phyloP scores from a whole-genome alignment of 2,797 vertebrate species.

The Crenichthys baileyi region DNA sequence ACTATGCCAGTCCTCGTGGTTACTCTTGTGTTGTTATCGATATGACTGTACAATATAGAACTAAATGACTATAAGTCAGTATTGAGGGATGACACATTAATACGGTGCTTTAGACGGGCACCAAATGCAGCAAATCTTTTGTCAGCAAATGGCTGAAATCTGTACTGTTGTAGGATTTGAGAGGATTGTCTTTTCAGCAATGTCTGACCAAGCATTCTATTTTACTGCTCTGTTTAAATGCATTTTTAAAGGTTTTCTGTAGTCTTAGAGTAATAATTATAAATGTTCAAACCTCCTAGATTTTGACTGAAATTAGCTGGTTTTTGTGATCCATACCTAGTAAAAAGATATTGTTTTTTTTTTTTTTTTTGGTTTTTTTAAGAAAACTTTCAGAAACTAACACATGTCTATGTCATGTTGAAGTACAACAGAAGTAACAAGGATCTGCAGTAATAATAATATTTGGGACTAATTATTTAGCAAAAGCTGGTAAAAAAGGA shows the following conservation, averaged over 20 bases:
- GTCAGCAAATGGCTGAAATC: constrained; percentile 65
- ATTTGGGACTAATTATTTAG: neutral
- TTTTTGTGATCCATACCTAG: neutral
- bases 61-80: constrained; percentile 51
- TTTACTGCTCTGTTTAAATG: constrained; percentile 28
- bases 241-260: constrained; percentile 28
- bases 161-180: constrained; percentile 56
- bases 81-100: constrained; percentile 48
- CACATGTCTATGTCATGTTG: neutral
- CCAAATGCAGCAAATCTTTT: constrained; percentile 69
- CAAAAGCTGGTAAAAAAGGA: neutral
- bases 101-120: constrained; percentile 62
- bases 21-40: constrained; percentile 34
- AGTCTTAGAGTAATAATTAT: constrained; percentile 14
- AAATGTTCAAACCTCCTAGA: neutral
- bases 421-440: neutral
- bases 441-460: neutral
- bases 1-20: constrained; percentile 13
- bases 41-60: constrained; percentile 24
- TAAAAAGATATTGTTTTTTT: neutral
- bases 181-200: constrained; percentile 70
- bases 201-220: constrained; percentile 57
- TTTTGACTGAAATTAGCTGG: constrained; percentile 1
- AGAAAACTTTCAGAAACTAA: neutral
- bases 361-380: neutral